These are phyloP conservation scores for Macrosiphum euphorbiae DNA, from an alignment of 2,888 invertebrate genomes.

Conservation along the genomic window DNA sequence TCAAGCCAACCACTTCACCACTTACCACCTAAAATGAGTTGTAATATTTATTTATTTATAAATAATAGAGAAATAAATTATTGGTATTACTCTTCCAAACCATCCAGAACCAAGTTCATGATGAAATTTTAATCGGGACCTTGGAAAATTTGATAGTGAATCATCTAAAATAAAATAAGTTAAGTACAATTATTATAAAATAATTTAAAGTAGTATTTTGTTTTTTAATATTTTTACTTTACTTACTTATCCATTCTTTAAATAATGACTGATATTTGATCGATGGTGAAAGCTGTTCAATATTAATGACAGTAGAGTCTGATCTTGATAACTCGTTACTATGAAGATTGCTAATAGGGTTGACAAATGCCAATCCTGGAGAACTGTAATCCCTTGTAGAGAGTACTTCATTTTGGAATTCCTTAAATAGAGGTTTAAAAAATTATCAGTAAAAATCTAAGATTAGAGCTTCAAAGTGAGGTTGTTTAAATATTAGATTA, in stretches of 20 bases:
- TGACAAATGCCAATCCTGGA: constrained; percentile 61
- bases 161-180: constrained; percentile 70
- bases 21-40: constrained; percentile 77
- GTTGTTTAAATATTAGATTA: not conserved
- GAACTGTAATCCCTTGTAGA: constrained; percentile 58
- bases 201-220: not conserved
- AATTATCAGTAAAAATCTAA: not conserved
- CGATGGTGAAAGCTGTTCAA: constrained; percentile 59
- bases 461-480: not conserved
- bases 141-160: constrained; percentile 77
- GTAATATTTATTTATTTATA: constrained; percentile 32
- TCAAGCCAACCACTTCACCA: constrained; percentile 77
- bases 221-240: not conserved
- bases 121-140: constrained; percentile 84
- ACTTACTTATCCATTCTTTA: constrained; percentile 62
- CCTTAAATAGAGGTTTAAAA: constrained; percentile 29
- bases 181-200: not conserved
- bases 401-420: constrained; percentile 60
- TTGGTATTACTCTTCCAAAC: constrained; percentile 79
- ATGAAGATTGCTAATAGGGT: constrained; percentile 57
- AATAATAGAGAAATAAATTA: constrained; percentile 51
- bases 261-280: constrained; percentile 62
- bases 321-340: constrained; percentile 44
- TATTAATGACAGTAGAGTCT: constrained; percentile 49
- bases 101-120: constrained; percentile 86